These are phyloP conservation scores for Coendou prehensilis DNA, from an alignment of 2,797 vertebrate species.

Conservation along the genomic window DNA sequence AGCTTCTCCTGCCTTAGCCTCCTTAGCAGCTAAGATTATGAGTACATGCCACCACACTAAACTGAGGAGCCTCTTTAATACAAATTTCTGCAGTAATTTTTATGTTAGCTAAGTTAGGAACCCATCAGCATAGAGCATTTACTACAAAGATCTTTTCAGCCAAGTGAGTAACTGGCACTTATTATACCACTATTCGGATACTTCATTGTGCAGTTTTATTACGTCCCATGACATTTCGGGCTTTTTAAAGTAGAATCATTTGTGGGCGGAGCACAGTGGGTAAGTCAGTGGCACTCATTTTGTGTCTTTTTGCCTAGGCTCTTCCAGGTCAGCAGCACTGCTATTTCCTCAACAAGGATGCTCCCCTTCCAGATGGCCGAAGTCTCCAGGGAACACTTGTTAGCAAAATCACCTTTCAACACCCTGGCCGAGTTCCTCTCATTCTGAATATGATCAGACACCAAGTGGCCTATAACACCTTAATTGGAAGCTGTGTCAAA, in stretches of 20 bases:
- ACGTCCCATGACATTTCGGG: neutral
- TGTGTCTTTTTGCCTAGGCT: constrained; percentile 89
- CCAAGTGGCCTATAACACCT: constrained; percentile 96
- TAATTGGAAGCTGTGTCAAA: constrained; percentile 98
- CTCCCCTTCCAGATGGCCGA: constrained; percentile 96
- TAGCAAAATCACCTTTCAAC: constrained; percentile 97
- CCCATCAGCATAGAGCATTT: neutral
- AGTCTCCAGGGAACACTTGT: constrained; percentile 96
- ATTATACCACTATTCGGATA: neutral
- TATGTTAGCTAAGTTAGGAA: constrained; percentile 40
- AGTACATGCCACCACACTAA: neutral
- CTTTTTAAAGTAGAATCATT: neutral
- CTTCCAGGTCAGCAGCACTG: constrained; percentile 99
- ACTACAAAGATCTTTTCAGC: constrained; percentile 21
- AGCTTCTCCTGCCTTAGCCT: neutral
- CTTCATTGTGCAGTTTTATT: constrained; percentile 14
- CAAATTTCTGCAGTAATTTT: constrained; percentile 56
- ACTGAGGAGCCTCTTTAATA: neutral
- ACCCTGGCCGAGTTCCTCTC: constrained; percentile 96
- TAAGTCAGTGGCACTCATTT: neutral
- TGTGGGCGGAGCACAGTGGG: neutral
- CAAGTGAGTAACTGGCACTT: constrained; percentile 30
- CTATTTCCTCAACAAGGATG: constrained; percentile 98
- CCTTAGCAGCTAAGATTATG: neutral
- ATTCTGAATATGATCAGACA: constrained; percentile 96